Base-by-base conservation (phyloP, 1,140 invertebrate species). In the Rhynchophorus ferrugineus region DNA sequence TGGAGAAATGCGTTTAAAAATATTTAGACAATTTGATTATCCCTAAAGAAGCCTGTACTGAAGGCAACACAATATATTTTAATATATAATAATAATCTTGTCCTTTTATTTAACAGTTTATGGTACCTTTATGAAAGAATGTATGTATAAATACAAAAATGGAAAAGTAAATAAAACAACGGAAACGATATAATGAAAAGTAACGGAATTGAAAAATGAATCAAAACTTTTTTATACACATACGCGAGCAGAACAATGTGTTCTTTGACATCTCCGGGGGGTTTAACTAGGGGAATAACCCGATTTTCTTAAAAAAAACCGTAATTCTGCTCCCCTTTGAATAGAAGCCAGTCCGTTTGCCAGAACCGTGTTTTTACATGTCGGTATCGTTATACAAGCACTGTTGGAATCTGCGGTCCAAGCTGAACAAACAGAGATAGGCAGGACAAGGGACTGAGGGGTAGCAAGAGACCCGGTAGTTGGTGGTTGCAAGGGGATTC, bases 371-470 rank as follows among this genome's bases (percentile, higher is more conserved):
- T 54, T 54, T 54, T 54, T 54, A 54, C 45, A 54, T 54, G 52
- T 48, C 38, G 44, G 52, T 37, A 43, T 54, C 52, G 44, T 35
- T 54, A 48, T 48, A 45, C 52, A 54, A 54, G 44, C 52, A 13
- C 21, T 43, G 52, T 39, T 34, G 37, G 45, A 54, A 54, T 42
- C 43, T 54, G 45, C 45, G 52, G 52, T 54, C 52, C 52, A 54
- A 49, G 52, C 52, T 54, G 52, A 54, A 45, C 19, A 54, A 54
- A 54, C 52, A 54, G 52, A 65, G 65, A 67, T 67, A 66, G 63
- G 63, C 52, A 22, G 39, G 34, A 44, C 52, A 49, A 33, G 44
- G 37, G 37, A 46, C 35, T 41, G 17, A 38, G 50, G 50, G 44
- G 41, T 53, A 37, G 24, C 44, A 33, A 37, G 20, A 33, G 22